Conservation (phyloP, 2,888 invertebrate species). For the Suillia variegata region DNA sequence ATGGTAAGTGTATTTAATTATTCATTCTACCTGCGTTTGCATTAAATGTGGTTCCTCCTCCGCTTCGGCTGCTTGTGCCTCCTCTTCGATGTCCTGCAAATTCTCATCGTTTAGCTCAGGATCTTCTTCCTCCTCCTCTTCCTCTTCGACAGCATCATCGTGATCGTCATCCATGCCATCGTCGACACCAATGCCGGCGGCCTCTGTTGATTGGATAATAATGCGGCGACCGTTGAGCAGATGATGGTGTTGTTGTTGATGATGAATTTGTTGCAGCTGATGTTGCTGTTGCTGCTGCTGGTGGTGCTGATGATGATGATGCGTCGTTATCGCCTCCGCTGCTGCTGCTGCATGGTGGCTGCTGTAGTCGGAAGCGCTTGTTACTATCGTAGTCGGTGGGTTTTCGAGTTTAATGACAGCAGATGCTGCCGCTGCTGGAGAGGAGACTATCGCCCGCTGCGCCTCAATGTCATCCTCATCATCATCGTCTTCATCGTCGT, state of each 20-base stretch:
- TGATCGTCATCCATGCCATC: slow-evolving; percentile 20
- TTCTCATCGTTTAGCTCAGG: slow-evolving; percentile 56
- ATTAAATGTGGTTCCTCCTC: slow-evolving; percentile 44
- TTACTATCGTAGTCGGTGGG: slow-evolving; percentile 53
- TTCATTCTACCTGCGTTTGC: slow-evolving; percentile 43
- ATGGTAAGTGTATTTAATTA: too few relatives aligned
- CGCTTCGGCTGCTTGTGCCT: slow-evolving; percentile 52
- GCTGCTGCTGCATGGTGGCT: slow-evolving; percentile 15
- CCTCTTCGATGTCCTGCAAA: slow-evolving; percentile 56
- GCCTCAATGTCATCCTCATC: slow-evolving; percentile 30
- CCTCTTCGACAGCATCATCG: slow-evolving; percentile 19
- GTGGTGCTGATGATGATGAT: slow-evolving; percentile 29
- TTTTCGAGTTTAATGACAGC: slow-evolving; percentile 34
- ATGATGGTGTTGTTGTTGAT: slow-evolving; percentile 42
- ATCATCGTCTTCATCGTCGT: slow-evolving; percentile 39
- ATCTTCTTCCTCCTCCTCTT: slow-evolving; percentile 51
- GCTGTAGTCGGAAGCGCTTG: slow-evolving; percentile 44
- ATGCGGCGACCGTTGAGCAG: slow-evolving; percentile 51
- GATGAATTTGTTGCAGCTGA: slow-evolving; percentile 36
- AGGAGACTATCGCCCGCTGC: too few relatives aligned
- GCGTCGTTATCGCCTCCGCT: slow-evolving; percentile 24
- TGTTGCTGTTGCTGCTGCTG: slow-evolving; percentile 31
- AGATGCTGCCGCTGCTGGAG: slow-evolving; percentile 23
- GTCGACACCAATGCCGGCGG: slow-evolving; percentile 21
- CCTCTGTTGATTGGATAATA: slow-evolving; percentile 47